phyloP scores from a whole-genome alignment of 2,797 vertebrate genomes.

The Gymnopithys bicolor region DNA sequence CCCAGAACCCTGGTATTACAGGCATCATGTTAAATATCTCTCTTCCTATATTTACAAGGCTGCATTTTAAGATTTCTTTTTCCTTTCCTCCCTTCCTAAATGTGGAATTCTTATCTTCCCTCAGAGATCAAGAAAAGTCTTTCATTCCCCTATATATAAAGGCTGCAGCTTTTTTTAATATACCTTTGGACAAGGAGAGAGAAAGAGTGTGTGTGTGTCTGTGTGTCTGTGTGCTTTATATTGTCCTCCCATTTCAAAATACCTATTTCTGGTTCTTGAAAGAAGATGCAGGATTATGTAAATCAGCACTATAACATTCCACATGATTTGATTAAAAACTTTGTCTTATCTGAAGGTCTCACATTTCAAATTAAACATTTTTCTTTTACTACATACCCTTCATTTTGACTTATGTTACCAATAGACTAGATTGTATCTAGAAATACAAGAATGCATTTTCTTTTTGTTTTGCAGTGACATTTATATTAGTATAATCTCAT shows the following conservation, averaged over 20 bases:
- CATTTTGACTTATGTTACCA: not conserved
- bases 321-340: not conserved
- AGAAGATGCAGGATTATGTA: not conserved
- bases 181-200: not conserved
- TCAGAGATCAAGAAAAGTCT: not conserved
- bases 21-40: not conserved
- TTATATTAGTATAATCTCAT: not conserved
- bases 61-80: not conserved
- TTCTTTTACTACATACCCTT: not conserved
- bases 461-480: not conserved
- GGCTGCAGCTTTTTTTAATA: not conserved
- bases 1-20: not conserved
- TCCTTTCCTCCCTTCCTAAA: not conserved
- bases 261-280: not conserved
- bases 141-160: not conserved
- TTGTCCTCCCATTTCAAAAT: not conserved
- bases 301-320: not conserved
- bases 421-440: not conserved
- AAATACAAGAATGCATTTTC: not conserved
- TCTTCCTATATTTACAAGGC: not conserved
- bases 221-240: fast-evolving
- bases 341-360: not conserved
- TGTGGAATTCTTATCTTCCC: not conserved
- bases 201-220: no score
- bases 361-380: not conserved